These are phyloP conservation scores for Pissodes strobi DNA, from an alignment of 1,140 invertebrate species.

Conservation along the genomic window DNA sequence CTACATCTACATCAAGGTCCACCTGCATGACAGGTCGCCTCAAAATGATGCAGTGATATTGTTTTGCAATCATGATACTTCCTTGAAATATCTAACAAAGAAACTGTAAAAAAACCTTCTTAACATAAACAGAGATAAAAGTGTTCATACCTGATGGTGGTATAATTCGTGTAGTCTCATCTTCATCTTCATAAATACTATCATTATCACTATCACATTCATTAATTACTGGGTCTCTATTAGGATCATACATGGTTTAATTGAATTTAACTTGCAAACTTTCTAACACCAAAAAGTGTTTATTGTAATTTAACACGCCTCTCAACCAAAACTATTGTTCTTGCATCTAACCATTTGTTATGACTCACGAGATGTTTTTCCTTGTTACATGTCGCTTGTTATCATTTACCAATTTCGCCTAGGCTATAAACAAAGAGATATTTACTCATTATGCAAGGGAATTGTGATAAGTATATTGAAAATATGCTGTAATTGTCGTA, in stretches of 20 bases:
- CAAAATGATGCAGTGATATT: background rate
- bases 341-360: background rate
- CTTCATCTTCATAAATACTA: slow-evolving; percentile 51
- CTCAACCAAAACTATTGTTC: background rate
- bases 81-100: background rate
- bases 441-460: no score
- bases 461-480: no score
- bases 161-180: slow-evolving; percentile 52
- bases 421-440: no score
- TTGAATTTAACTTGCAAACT: no score
- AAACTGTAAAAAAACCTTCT: background rate
- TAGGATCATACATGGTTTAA: slow-evolving; percentile 29
- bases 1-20: no score
- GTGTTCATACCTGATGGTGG: slow-evolving; percentile 50
- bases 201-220: slow-evolving; percentile 46
- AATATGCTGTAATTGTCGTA: no score
- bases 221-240: slow-evolving; percentile 31
- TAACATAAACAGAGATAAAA: no score
- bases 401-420: no score
- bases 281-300: background rate
- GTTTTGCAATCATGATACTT: background rate
- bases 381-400: no score
- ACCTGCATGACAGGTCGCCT: no score
- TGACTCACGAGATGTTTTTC: no score
- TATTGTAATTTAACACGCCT: slow-evolving; percentile 5